Percentiles rank a stretch among this genome's conserved stretches.
phyloP scores from a whole-genome alignment of 2,113 vertebrate genomes.

The Tiliqua scincoides region DNA sequence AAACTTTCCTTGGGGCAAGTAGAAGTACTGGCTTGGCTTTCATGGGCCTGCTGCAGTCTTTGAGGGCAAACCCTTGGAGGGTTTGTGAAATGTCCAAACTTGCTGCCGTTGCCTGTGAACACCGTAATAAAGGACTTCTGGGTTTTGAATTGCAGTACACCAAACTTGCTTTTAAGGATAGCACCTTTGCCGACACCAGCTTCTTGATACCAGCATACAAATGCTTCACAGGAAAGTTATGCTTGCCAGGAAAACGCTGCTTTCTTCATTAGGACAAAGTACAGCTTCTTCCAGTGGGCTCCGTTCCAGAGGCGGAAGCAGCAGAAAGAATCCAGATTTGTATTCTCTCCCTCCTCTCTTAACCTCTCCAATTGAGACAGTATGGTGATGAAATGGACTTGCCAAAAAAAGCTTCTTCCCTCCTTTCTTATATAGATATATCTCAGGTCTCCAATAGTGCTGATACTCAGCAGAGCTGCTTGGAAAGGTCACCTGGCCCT shows the following conservation, averaged over 20 bases:
- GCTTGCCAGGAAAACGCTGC: slow-evolving; percentile 9
- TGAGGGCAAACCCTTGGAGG: background rate
- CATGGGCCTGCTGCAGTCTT: background rate
- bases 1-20: too few species aligned
- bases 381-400: background rate
- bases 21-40: background rate
- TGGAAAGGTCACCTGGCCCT: slow-evolving; percentile 5
- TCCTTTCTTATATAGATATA: background rate
- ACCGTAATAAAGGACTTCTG: background rate
- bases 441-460: slow-evolving; percentile 10
- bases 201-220: background rate
- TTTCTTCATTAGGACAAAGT: slow-evolving; percentile 11
- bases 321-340: background rate
- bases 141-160: background rate
- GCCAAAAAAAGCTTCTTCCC: background rate
- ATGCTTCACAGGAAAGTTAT: background rate
- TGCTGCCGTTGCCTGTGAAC: background rate
- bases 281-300: background rate
- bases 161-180: background rate
- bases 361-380: background rate
- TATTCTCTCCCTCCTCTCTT: background rate
- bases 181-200: background rate
- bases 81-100: background rate
- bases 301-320: background rate
- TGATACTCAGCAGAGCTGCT: background rate